Evolutionary conservation across 2,113 vertebrate species (phyloP).

Genomic region (Tupaia tana): DNA sequence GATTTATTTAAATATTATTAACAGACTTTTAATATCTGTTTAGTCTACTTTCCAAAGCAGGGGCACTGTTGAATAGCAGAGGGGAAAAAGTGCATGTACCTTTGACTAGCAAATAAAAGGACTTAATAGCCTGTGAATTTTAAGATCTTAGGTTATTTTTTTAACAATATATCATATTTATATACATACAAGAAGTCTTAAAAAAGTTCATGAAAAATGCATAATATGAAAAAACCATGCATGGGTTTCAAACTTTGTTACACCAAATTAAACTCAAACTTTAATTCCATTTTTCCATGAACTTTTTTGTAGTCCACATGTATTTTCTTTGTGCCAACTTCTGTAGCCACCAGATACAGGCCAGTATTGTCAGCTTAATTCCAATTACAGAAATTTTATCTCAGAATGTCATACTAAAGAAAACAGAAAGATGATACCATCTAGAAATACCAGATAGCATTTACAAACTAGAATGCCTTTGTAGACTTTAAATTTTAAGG

Average conservation of each 20-base stretch:
- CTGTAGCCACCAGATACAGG: neutral
- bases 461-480: slow-evolving; percentile 35
- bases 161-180: neutral
- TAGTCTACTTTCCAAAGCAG: slow-evolving; percentile 40
- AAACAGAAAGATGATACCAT: neutral
- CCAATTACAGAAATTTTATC: slow-evolving; percentile 31
- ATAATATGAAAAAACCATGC: too few relatives aligned
- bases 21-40: slow-evolving; percentile 29
- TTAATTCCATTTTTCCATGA: too few relatives aligned
- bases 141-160: slow-evolving; percentile 38
- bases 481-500: slow-evolving; percentile 55
- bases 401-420: slow-evolving; percentile 1
- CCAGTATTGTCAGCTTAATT: slow-evolving; percentile 41
- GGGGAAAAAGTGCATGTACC: neutral
- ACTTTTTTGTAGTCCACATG: too few relatives aligned
- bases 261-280: too few relatives aligned
- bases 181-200: neutral
- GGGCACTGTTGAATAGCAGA: neutral
- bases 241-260: too few relatives aligned
- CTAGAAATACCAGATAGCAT: neutral
- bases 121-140: slow-evolving; percentile 49
- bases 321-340: neutral
- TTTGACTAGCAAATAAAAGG: slow-evolving; percentile 40
- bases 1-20: slow-evolving; percentile 45
- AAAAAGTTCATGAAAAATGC: too few relatives aligned